A percentile compares a stretch with the other conserved stretches of the same genome.
These are phyloP conservation scores for Amyelois transitella DNA, from an alignment of 1,140 invertebrate genomes.

Conservation along the genomic window DNA sequence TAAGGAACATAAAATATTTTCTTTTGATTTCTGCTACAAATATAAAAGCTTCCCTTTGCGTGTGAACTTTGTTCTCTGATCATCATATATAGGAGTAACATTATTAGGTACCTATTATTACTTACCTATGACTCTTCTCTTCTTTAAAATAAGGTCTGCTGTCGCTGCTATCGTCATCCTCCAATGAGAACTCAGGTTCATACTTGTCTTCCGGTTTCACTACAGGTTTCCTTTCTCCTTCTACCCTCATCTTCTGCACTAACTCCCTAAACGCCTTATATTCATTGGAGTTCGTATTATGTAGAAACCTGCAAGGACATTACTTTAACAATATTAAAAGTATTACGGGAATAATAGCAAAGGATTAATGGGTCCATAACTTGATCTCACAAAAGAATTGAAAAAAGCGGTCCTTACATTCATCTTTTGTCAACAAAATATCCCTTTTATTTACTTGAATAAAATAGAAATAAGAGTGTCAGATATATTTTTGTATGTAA, in stretches of 20 bases:
- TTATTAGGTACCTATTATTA: no score
- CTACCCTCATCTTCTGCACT: slow-evolving; percentile 44
- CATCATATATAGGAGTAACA: no score
- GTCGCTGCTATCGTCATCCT: slow-evolving; percentile 65
- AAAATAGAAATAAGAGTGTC: no score
- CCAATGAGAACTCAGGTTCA: slow-evolving; percentile 68
- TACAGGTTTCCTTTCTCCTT: slow-evolving; percentile 41
- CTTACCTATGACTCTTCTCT: slow-evolving; percentile 37
- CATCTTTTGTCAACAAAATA: neutral
- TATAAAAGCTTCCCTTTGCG: no score
- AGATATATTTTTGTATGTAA: neutral
- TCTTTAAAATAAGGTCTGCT: slow-evolving; percentile 34
- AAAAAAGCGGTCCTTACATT: neutral
- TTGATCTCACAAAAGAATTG: neutral
- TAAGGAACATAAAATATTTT: no score
- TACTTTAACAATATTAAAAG: neutral
- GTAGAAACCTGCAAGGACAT: slow-evolving; percentile 64
- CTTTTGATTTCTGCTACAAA: no score
- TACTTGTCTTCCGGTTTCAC: slow-evolving; percentile 70
- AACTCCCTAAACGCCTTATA: slow-evolving; percentile 66
- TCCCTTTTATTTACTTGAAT: no score
- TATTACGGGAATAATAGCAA: slow-evolving; percentile 4
- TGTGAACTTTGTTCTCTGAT: no score
- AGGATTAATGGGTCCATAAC: neutral
- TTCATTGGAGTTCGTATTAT: slow-evolving; percentile 59